These are phyloP conservation scores for Phrynosoma platyrhinos DNA, from an alignment of 2,113 vertebrate genomes.

Conservation along the genomic window DNA sequence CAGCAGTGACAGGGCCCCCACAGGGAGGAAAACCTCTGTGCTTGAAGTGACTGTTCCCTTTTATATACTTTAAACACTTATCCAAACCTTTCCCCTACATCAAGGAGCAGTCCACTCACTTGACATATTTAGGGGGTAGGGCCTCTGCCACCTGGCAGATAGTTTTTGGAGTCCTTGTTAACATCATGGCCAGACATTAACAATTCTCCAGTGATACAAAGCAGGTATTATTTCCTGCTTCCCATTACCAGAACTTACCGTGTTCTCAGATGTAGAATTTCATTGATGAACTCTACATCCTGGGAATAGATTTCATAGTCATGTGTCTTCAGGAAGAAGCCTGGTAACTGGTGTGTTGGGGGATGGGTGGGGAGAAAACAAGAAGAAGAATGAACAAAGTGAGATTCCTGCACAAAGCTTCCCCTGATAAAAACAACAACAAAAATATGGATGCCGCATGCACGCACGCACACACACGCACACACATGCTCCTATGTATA, in stretches of 20 bases:
- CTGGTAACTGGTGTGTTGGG: conserved; percentile 82
- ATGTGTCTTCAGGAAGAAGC: conserved; percentile 82
- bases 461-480: too few species aligned
- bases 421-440: too few species aligned
- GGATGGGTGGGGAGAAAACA: neutral
- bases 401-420: neutral
- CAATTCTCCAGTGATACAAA: neutral
- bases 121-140: too few species aligned
- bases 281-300: conserved; percentile 88
- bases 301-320: conserved; percentile 85
- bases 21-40: neutral
- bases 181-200: too few species aligned
- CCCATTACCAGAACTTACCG: conserved; percentile 73
- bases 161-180: too few species aligned
- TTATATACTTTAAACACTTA: neutral
- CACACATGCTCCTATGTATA: too few species aligned
- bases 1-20: too few species aligned
- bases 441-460: neutral
- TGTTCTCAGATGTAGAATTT: conserved; percentile 81
- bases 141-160: too few species aligned
- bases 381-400: neutral
- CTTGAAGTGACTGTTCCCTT: neutral
- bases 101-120: neutral
- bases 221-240: too few species aligned
- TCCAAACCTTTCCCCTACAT: neutral